Conservation (phyloP, 2,888 invertebrate species). For the Caenorhabditis sp. region DNA sequence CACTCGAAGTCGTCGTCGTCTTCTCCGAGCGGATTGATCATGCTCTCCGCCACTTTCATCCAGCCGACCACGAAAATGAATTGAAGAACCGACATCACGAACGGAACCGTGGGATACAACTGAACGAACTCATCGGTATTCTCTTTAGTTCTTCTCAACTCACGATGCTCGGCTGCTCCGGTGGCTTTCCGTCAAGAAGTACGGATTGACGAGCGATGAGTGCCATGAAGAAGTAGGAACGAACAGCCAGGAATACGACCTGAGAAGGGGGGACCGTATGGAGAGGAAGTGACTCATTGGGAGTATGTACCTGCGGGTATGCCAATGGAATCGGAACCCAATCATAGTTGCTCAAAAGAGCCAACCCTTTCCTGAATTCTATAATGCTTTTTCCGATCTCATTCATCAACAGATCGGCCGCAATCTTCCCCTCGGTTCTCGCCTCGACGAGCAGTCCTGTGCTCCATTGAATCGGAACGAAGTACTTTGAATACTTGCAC, state of each 20-base stretch:
- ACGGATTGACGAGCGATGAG: slow-evolving; percentile 73
- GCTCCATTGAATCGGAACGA: slow-evolving; percentile 68
- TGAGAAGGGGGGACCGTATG: slow-evolving; percentile 47
- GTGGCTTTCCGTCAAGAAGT: slow-evolving; percentile 64
- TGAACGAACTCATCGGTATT: not conserved
- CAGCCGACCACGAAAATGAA: slow-evolving; percentile 76
- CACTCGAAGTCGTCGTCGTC: slow-evolving; percentile 76
- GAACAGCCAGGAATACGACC: slow-evolving; percentile 77
- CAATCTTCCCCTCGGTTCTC: slow-evolving; percentile 62
- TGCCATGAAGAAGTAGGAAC: slow-evolving; percentile 75
- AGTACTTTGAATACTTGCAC: slow-evolving; percentile 61
- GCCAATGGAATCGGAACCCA: slow-evolving; percentile 76
- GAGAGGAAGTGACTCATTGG: too few relatives aligned
- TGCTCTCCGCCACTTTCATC: slow-evolving; percentile 76
- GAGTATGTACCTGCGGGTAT: slow-evolving; percentile 69
- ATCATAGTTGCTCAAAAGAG: slow-evolving; percentile 68
- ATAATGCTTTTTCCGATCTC: slow-evolving; percentile 68
- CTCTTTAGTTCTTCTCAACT: not conserved
- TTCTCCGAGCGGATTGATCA: slow-evolving; percentile 76
- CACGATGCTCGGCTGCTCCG: slow-evolving; percentile 55
- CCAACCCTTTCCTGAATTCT: slow-evolving; percentile 67
- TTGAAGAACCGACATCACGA: slow-evolving; percentile 75
- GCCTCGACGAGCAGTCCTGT: slow-evolving; percentile 63
- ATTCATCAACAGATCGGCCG: slow-evolving; percentile 66
- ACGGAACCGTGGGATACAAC: slow-evolving; percentile 72